Conservation (phyloP, 2,888 invertebrate genomes). For the Kuschelorhynchus macadamiae region DNA sequence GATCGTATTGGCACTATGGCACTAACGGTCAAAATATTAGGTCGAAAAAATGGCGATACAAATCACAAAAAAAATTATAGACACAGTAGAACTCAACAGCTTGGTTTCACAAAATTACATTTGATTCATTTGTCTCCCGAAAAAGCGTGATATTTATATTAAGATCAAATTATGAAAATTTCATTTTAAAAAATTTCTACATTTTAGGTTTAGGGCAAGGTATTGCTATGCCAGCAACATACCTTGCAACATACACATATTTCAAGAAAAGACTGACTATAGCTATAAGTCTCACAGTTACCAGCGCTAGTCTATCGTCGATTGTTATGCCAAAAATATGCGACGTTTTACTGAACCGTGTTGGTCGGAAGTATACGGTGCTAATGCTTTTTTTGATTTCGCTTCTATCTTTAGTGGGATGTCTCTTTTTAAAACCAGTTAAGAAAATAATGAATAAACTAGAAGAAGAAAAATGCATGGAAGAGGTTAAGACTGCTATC, state of each 20-base stretch:
- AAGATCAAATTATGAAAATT: no score
- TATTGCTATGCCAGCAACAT: slow-evolving; percentile 68
- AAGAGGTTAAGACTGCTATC: background rate
- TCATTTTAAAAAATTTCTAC: no score
- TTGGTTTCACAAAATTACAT: no score
- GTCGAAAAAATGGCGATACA: no score
- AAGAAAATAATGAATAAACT: slow-evolving; percentile 48
- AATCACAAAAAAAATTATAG: no score
- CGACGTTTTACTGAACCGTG: slow-evolving; percentile 64
- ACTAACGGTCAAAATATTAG: no score
- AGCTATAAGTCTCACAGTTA: slow-evolving; percentile 69
- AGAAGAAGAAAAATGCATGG: slow-evolving; percentile 10
- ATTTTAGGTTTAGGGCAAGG: slow-evolving; percentile 69
- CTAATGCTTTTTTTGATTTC: slow-evolving; percentile 70
- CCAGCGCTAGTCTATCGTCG: slow-evolving; percentile 69
- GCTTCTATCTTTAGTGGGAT: slow-evolving; percentile 68
- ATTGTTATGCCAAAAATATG: slow-evolving; percentile 70
- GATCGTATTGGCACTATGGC: no score
- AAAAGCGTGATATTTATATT: no score
- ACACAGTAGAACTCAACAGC: no score
- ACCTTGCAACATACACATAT: slow-evolving; percentile 69
- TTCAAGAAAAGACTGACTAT: slow-evolving; percentile 69
- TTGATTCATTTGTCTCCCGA: no score
- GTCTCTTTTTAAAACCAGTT: slow-evolving; percentile 69
- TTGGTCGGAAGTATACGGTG: slow-evolving; percentile 68